A percentile compares a stretch with the other conserved stretches of the same genome.
phyloP scores from a whole-genome alignment of 2,888 invertebrate species.

The Lacanobia wlatinum region DNA sequence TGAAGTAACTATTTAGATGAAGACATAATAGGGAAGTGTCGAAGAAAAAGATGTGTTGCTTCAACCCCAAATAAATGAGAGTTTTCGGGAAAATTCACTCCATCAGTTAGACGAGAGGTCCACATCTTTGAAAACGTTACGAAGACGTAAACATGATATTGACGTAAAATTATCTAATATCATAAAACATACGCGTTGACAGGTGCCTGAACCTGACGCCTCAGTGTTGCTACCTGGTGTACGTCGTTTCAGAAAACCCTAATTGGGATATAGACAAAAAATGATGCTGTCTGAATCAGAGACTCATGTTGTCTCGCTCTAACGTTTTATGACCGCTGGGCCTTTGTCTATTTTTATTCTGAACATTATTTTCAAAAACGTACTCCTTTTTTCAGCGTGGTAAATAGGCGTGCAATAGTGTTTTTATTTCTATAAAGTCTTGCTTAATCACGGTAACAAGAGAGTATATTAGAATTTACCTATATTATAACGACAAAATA shows the following conservation, averaged over 20 bases:
- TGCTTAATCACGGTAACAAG: slow-evolving; percentile 42
- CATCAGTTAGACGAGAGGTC: too few relatives aligned
- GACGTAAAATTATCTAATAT: too few relatives aligned
- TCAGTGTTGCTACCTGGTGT: too few relatives aligned
- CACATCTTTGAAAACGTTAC: too few relatives aligned
- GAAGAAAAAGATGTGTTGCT: neutral
- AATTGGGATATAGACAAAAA: neutral
- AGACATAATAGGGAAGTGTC: neutral
- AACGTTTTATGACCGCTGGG: neutral
- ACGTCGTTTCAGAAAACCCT: too few relatives aligned
- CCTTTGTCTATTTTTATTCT: neutral
- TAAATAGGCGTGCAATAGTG: neutral
- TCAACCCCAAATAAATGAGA: neutral
- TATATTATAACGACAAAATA: slow-evolving; percentile 36
- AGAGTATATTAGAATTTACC: slow-evolving; percentile 22
- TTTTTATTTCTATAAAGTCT: slow-evolving; percentile 21
- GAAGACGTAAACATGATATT: too few relatives aligned
- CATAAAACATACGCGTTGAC: too few relatives aligned
- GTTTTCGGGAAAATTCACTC: too few relatives aligned
- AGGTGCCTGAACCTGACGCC: too few relatives aligned
- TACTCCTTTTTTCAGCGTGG: neutral
- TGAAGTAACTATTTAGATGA: neutral
- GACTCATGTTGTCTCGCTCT: slow-evolving; percentile 6
- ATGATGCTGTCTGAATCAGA: neutral
- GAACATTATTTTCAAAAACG: neutral